phyloP scores from a whole-genome alignment of 1,140 invertebrate species.

The Drosophila micromelanica region DNA sequence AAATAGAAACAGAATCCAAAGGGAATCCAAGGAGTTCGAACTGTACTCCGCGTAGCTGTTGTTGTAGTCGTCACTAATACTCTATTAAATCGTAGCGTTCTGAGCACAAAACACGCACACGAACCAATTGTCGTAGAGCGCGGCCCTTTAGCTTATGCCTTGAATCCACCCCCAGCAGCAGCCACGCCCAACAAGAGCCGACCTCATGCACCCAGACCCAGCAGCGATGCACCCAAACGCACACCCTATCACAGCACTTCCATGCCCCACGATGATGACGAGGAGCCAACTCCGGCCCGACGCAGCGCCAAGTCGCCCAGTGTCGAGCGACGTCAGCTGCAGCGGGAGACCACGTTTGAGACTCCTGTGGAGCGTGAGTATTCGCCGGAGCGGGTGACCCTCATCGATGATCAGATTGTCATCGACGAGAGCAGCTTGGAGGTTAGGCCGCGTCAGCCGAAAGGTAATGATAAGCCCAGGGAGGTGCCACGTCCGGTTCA shows the following conservation, averaged over 20 bases:
- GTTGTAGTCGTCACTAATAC: constrained; percentile 30
- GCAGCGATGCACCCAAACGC: constrained; percentile 26
- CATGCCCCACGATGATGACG: constrained; percentile 24
- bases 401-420: constrained; percentile 58
- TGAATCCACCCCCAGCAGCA: constrained; percentile 44
- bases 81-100: constrained; percentile 23
- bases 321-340: constrained; percentile 52
- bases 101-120: constrained; percentile 16
- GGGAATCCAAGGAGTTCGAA: too few relatives aligned
- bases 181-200: constrained; percentile 31
- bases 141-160: constrained; percentile 31
- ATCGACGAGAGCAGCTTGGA: constrained; percentile 46
- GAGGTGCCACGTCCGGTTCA: constrained; percentile 1
- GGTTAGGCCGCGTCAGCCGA: constrained; percentile 10
- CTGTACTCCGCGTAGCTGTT: constrained; percentile 4
- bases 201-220: constrained; percentile 27
- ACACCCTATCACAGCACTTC: constrained; percentile 33
- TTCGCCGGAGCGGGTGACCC: constrained; percentile 38
- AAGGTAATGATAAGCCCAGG: constrained; percentile 31
- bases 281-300: constrained; percentile 30
- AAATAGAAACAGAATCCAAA: not conserved
- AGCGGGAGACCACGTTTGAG: constrained; percentile 69
- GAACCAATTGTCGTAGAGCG: constrained; percentile 7
- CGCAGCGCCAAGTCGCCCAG: constrained; percentile 63
- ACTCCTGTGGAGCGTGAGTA: constrained; percentile 38